Evolutionary conservation across 2,797 vertebrate genomes (phyloP).

Genomic region (Pteronotus mesoamericanus): DNA sequence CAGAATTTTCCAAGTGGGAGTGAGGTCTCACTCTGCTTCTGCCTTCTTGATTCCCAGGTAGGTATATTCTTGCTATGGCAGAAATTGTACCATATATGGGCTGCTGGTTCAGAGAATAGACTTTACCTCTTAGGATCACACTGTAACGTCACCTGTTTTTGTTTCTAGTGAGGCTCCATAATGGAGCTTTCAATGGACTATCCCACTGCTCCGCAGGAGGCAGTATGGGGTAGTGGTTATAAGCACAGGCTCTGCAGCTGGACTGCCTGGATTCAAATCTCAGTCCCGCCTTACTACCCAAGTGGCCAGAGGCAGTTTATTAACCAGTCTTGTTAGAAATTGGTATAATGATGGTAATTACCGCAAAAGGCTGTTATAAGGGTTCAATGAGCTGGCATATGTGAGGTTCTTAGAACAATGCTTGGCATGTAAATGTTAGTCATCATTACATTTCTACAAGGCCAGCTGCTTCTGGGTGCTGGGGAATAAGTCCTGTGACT

Average conservation of each 20-base stretch:
- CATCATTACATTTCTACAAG: not conserved
- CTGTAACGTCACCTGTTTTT: not conserved
- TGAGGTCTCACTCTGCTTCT: not conserved
- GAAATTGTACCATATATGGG: not conserved
- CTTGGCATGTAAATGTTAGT: not conserved
- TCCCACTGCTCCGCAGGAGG: not conserved
- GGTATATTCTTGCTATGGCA: not conserved
- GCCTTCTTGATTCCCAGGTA: not conserved
- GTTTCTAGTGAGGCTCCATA: not conserved
- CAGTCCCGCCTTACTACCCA: not conserved
- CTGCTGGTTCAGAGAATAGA: not conserved
- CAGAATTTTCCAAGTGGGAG: not conserved
- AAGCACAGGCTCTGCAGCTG: no score
- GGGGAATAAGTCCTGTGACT: not conserved
- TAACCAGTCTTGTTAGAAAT: not conserved
- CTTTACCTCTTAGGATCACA: not conserved
- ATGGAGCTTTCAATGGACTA: not conserved
- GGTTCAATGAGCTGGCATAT: not conserved
- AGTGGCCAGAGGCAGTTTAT: not conserved
- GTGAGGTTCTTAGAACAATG: not conserved
- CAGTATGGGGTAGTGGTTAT: not conserved
- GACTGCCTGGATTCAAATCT: not conserved
- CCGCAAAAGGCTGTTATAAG: not conserved
- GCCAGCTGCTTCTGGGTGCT: not conserved
- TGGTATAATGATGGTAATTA: not conserved